phyloP scores from a whole-genome alignment of 2,113 vertebrate genomes.

The Pseudorasbora parva region DNA sequence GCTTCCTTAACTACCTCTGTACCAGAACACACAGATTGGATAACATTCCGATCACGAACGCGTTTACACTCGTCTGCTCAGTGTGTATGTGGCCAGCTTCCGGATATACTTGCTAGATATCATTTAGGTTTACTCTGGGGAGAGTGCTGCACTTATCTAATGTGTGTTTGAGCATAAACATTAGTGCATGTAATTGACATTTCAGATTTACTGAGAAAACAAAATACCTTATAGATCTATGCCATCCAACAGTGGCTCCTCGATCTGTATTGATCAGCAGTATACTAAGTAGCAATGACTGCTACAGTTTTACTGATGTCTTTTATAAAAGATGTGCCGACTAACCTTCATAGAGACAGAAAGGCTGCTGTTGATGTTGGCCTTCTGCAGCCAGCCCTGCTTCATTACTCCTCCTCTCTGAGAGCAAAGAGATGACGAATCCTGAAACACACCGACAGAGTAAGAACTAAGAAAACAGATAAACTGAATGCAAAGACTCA shows the following conservation, averaged over 20 bases:
- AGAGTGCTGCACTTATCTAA: not conserved
- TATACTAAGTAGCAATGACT: not conserved
- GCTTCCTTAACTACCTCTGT: too few relatives aligned
- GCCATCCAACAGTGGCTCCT: too few relatives aligned
- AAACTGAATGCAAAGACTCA: not conserved
- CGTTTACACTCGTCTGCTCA: too few relatives aligned
- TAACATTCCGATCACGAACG: too few relatives aligned
- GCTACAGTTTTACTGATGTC: not conserved
- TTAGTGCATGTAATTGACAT: not conserved
- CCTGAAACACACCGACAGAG: slow-evolving; percentile 71
- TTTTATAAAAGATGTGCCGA: slow-evolving; percentile 15
- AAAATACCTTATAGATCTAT: too few relatives aligned
- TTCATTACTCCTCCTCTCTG: slow-evolving; percentile 94
- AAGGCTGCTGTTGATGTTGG: slow-evolving; percentile 74
- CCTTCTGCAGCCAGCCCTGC: slow-evolving; percentile 88
- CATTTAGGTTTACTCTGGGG: not conserved
- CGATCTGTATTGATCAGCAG: not conserved
- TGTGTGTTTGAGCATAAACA: not conserved
- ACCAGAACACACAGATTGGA: too few relatives aligned
- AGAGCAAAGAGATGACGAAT: slow-evolving; percentile 89
- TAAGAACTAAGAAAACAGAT: not conserved
- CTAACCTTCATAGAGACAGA: slow-evolving; percentile 81
- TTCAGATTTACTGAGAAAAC: not conserved
- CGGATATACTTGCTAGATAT: not conserved
- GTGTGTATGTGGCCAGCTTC: too few relatives aligned